Base-by-base conservation (phyloP, 2,113 vertebrate genomes). In the Cromileptes altivelis region DNA sequence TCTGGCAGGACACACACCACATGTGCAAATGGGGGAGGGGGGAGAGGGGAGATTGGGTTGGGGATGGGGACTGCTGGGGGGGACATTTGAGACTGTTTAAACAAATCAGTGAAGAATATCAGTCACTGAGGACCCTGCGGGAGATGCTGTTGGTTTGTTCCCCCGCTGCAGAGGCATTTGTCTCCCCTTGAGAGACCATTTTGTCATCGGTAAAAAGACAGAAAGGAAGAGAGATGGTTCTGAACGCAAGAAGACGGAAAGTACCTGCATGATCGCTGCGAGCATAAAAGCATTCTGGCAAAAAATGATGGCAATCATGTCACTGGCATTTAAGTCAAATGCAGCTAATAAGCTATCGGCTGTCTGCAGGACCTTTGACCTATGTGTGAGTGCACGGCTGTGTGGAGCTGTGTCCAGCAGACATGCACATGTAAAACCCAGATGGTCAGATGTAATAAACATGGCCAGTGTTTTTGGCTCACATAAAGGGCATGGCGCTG, bases 401-500 rank as follows among this genome's bases (percentile, higher is more conserved):
- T 73, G 78, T 64, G 77, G 27, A 85, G 74, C 88, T 81, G 60
- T 42, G 65, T 92, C 84, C 83, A 74, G 82, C 91, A 92, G 89
- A 91, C 88, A 77, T 82, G 89, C 92, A 87, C 84, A 81, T 89
- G 90, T 78, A 85, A 88, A 93, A 88, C 75, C 89, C 90, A 93
- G 91, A 94, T 92, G 93, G 93, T 93, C 90, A 92, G 90, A 91
- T 90, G 91, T 91, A 90, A 93, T 93, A 93, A 94, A 93, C 90
- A 91, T 80, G 73, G 85, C 70, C 60, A 42, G 86, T 80, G 80
- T 86, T 90, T 90, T 80, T 76, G 73, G 84, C 85, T 87, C 80
- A 90, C 91, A 89, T 84, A 75, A 84, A 89, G 74, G 81, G 84
- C 90, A 84, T 40, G 83, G 86, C 71, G 60, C 85, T 92, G 89